These are phyloP conservation scores for Drosophila ustulata DNA, from an alignment of 2,888 invertebrate genomes.

Conservation along the genomic window DNA sequence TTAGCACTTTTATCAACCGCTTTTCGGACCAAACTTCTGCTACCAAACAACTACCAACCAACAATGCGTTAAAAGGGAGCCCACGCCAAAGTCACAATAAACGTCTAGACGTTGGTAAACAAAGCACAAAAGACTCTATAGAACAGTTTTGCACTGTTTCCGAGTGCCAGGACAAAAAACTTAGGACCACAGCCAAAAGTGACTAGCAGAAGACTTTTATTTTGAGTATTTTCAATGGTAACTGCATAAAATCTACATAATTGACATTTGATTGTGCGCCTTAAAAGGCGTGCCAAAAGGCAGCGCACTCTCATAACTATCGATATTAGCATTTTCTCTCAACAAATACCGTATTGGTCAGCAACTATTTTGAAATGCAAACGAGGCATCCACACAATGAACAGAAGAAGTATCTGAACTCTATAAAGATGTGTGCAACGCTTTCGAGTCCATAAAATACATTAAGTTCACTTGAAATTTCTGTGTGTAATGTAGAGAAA, in stretches of 20 bases:
- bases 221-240: constrained; percentile 47
- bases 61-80: constrained; percentile 46
- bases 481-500: not conserved
- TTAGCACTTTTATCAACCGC: constrained; percentile 48
- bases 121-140: constrained; percentile 67
- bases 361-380: constrained; percentile 30
- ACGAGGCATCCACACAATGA: not conserved
- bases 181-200: constrained; percentile 37
- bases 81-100: constrained; percentile 68
- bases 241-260: constrained; percentile 75
- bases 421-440: not conserved
- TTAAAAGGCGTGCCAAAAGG: constrained; percentile 44
- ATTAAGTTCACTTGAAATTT: too few species aligned
- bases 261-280: constrained; percentile 71
- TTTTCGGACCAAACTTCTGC: constrained; percentile 15
- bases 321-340: constrained; percentile 52
- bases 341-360: constrained; percentile 32
- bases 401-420: not conserved
- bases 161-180: constrained; percentile 15
- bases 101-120: constrained; percentile 77
- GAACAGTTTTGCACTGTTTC: constrained; percentile 26
- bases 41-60: constrained; percentile 14
- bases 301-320: constrained; percentile 42
- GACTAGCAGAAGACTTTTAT: constrained; percentile 27
- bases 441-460: not conserved